These are phyloP conservation scores for Paramormyrops kingsleyae DNA, from an alignment of 2,113 vertebrate species.

Conservation along the genomic window DNA sequence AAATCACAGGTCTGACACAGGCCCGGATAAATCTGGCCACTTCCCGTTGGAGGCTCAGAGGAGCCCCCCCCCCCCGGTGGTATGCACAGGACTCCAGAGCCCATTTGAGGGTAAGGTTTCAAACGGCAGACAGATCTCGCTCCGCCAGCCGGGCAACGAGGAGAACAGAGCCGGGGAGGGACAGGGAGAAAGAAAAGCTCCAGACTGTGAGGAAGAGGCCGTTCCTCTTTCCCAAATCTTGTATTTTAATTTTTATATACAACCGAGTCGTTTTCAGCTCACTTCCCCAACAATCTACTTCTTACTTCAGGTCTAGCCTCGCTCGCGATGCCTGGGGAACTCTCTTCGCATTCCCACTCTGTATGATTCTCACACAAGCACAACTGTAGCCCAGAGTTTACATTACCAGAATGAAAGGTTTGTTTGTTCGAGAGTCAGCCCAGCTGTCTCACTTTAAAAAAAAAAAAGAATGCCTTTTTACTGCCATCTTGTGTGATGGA, in stretches of 20 bases:
- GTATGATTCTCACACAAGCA: background rate
- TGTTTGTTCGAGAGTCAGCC: conserved; percentile 11
- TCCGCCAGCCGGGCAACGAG: conserved; percentile 39
- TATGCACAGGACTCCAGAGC: conserved; percentile 51
- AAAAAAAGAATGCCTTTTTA: conserved; percentile 18
- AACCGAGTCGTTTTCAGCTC: background rate
- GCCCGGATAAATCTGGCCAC: conserved; percentile 56
- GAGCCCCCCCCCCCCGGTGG: conserved; percentile 51
- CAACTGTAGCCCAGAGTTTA: background rate
- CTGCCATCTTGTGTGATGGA: conserved; percentile 20
- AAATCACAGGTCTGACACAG: conserved; percentile 50
- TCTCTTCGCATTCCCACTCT: background rate
- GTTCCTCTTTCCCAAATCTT: background rate
- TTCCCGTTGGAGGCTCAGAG: conserved; percentile 55
- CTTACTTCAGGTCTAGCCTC: background rate
- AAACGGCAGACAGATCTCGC: conserved; percentile 48
- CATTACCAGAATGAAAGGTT: conserved; percentile 12
- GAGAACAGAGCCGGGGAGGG: conserved; percentile 35
- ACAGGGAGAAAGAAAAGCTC: background rate
- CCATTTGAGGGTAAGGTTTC: conserved; percentile 48
- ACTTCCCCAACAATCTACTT: background rate
- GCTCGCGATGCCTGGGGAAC: background rate
- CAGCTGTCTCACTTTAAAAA: background rate
- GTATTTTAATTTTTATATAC: background rate
- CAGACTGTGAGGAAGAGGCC: background rate